Evolutionary conservation across 2,113 vertebrate genomes (phyloP), one percentile per base, ranked within the genome.

Genomic region (Trogon melanurus): DNA sequence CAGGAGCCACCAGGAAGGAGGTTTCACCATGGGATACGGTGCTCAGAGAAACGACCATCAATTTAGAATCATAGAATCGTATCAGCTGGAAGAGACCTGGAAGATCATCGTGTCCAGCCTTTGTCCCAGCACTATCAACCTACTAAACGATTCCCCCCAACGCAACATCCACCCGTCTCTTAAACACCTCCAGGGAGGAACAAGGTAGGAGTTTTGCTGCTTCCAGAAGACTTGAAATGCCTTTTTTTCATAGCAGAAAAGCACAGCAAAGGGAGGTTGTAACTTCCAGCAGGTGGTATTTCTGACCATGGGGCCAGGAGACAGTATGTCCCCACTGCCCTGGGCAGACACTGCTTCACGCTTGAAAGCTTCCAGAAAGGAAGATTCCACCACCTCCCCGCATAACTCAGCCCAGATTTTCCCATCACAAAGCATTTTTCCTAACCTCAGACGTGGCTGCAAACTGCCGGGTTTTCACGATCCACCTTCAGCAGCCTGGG

Each of bases 11-110:
- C 6, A 5, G 38, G 38, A 53, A 60, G 32, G 44, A 65, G 29
- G 38, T 38, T 65, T 34, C 41, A 69, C 44, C 11, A 2, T 10
- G 38, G 41, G 38, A 18, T 19, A 18, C 19, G 16, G 57, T 0
- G 1, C 38, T 61, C 47, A 29, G 23, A 29, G 54, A n/a, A 61
- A 53, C 2, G 1, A 11, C 0, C 7, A 48, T 29, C 15, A 14
- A 3, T 20, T 53, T 41, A 41, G 41, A 41, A 41, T 41, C 41
- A 41, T 41, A 41, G 41, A 41, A 41, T 41, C 41, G 13, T 13
- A 41, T 41, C 41, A 41, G 41, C 41, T 41, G 41, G 41, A 41
- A 41, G 41, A 41, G 41, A 41, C 41, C 41, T 41, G 9, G 41
- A 41, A 41, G 41, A 13, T 41, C 41, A 41, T 41, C 41, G 13